Percentiles rank a stretch among this genome's conserved stretches.
These are phyloP conservation scores for Drosophila nigricruria DNA, from an alignment of 2,888 invertebrate genomes.

Conservation along the genomic window DNA sequence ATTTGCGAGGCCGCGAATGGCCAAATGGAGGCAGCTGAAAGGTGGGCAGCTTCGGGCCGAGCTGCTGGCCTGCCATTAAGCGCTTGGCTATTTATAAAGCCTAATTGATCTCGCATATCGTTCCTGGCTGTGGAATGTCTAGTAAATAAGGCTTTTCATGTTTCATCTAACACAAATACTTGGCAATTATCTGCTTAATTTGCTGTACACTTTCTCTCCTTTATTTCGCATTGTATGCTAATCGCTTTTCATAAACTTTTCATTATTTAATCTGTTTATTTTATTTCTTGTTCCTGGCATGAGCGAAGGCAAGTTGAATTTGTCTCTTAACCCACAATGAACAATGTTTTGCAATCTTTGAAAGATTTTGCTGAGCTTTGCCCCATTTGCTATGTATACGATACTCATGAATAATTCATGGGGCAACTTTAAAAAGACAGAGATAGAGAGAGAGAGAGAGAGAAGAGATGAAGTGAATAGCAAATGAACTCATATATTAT, in stretches of 20 bases:
- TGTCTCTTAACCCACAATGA: conserved; percentile 24
- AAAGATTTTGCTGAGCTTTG: conserved; percentile 12
- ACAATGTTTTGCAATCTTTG: conserved; percentile 38
- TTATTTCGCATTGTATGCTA: conserved; percentile 43
- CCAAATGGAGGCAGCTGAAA: conserved; percentile 32
- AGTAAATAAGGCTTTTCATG: conserved; percentile 3
- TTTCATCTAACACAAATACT: conserved; percentile 1
- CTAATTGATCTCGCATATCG: conserved; percentile 51
- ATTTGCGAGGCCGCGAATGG: conserved; percentile 53
- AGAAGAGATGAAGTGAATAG: conserved; percentile 30
- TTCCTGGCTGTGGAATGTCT: conserved; percentile 2
- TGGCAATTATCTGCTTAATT: conserved; percentile 32
- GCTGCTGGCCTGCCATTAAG: conserved; percentile 46
- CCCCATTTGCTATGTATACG: conserved; percentile 35
- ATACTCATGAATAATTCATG: conserved; percentile 70
- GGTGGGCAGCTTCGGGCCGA: conserved; percentile 25
- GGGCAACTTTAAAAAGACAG: conserved; percentile 55
- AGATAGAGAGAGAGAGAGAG: conserved; percentile 11
- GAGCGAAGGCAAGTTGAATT: conserved; percentile 22
- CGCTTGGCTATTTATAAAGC: conserved; percentile 41
- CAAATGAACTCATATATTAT: conserved; percentile 35
- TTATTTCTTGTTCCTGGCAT: background rate
- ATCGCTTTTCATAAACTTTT: conserved; percentile 62
- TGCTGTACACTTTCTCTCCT: conserved; percentile 20
- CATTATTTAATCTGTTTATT: conserved; percentile 49